A percentile compares a stretch with the other conserved stretches of the same genome.
Conservation (phyloP, 2,797 vertebrate genomes). For the Liparis tanakae region DNA sequence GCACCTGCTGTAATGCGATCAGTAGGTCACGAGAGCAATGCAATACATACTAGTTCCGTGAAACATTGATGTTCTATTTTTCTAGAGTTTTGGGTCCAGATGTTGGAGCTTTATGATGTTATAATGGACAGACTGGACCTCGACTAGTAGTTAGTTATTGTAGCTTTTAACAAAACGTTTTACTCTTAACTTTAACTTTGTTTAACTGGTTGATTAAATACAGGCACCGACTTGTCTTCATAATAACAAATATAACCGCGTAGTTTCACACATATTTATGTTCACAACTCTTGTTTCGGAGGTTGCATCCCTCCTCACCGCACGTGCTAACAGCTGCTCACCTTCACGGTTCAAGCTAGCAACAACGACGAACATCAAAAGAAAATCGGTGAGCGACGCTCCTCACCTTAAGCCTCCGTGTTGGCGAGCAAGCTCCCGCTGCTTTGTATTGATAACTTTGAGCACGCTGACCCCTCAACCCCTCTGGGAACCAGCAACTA, state of each 20-base stretch:
- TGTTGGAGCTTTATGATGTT: not conserved
- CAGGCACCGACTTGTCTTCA: not conserved
- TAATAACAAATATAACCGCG: not conserved
- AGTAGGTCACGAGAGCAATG: not conserved
- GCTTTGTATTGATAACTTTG: slow-evolving; percentile 9
- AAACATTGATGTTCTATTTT: not conserved
- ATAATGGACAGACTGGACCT: not conserved
- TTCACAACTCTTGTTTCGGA: not conserved
- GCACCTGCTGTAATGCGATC: not conserved
- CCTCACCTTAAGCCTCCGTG: slow-evolving; percentile 54
- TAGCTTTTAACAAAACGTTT: not conserved
- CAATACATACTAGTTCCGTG: not conserved
- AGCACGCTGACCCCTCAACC: slow-evolving; percentile 23
- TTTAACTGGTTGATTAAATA: not conserved
- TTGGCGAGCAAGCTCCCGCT: slow-evolving; percentile 7
- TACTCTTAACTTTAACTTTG: not conserved
- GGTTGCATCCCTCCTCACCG: not conserved
- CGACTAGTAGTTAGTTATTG: not conserved
- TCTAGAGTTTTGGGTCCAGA: not conserved
- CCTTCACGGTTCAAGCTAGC: slow-evolving; percentile 19
- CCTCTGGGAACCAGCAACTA: slow-evolving; percentile 13
- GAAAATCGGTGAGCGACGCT: not conserved
- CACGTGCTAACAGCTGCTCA: slow-evolving; percentile 2
- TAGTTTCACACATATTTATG: not conserved
- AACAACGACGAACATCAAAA: slow-evolving; percentile 22